phyloP scores from a whole-genome alignment of 2,113 vertebrate genomes.

The Dicerorhinus sumatrensis region DNA sequence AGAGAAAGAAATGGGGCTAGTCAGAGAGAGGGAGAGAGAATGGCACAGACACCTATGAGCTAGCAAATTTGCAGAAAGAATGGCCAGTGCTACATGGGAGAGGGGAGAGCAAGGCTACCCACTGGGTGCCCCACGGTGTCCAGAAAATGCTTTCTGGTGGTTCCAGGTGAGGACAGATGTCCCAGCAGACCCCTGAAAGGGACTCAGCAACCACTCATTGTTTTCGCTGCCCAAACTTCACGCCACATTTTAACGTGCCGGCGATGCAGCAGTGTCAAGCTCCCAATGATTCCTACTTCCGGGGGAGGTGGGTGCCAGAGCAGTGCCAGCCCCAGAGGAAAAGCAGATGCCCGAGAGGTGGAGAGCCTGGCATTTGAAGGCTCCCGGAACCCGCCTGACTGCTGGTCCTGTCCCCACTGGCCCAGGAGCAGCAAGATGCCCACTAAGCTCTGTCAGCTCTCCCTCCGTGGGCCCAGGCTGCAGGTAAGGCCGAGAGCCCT shows the following conservation, averaged over 20 bases:
- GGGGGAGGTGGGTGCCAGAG: accelerated
- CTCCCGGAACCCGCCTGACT: background rate
- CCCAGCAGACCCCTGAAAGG: background rate
- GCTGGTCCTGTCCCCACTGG: no score
- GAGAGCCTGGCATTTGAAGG: background rate
- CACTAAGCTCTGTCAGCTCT: no score
- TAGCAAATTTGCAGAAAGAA: accelerated
- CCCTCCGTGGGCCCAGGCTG: background rate
- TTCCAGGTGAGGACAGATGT: background rate
- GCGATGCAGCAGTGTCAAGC: accelerated
- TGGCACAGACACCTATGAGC: accelerated
- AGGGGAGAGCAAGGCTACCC: accelerated
- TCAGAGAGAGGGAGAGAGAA: background rate
- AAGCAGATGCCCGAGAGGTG: accelerated
- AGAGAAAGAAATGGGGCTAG: no score
- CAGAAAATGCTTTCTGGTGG: background rate
- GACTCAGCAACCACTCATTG: no score
- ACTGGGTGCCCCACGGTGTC: accelerated
- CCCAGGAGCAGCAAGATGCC: background rate
- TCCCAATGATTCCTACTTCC: no score
- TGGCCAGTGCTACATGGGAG: accelerated
- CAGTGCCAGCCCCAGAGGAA: background rate
- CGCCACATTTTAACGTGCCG: no score
- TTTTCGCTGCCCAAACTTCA: background rate
- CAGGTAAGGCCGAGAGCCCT: no score